Evolutionary conservation across 2,888 invertebrate genomes (phyloP), one percentile per base, ranked within the genome.

Genomic region (Frankliniella intonsa): DNA sequence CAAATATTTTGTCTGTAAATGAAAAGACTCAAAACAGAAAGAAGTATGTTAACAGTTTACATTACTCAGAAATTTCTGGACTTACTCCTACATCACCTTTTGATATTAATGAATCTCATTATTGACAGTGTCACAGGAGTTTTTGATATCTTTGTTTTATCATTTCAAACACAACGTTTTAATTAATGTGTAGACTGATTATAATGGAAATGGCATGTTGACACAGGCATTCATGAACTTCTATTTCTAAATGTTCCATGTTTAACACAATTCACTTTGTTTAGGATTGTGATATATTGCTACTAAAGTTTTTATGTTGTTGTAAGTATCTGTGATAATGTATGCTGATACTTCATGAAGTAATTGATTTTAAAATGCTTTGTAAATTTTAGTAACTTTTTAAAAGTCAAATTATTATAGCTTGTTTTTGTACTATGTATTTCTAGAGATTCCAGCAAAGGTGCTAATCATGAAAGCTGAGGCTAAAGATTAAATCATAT

Each of bases 301-400:
- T 76, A 25, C 0, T 76, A 25, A 76, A 12, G 69, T 76, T 76
- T 22, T 12, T 76, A 25, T 12, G 69, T 76, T 69, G 11, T 12
- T 76, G 25, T 76, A 76, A 76, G 69, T 76, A 76, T 76, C 69
- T 76, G 69, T 76, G 69, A 76, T 76, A 76, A 76, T 25, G 12
- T 25, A 76, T 76, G 25, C 69, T 25, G 69, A 76, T 76, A 76
- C 69, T 76, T 76, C 8, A 76, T 76, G 25, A 25, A n/a, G 25
- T 76, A 62, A 17, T 62, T 62, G 62, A 38, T 38, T 38, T 62
- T 62, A 17, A 62, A 62, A 62, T 62, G 62, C 19, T 5, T 38
- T 38, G 11, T 19, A 62, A 62, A 62, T 19, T 7, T 11, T 62
- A 62, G n/a, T 19, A 62, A 62, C 55, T 12, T 19, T 19, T 7